Percentiles rank a stretch among this genome's conserved stretches.
These are phyloP conservation scores for Dicrurus megarhynchus DNA, from an alignment of 2,113 vertebrate species.

Conservation along the genomic window DNA sequence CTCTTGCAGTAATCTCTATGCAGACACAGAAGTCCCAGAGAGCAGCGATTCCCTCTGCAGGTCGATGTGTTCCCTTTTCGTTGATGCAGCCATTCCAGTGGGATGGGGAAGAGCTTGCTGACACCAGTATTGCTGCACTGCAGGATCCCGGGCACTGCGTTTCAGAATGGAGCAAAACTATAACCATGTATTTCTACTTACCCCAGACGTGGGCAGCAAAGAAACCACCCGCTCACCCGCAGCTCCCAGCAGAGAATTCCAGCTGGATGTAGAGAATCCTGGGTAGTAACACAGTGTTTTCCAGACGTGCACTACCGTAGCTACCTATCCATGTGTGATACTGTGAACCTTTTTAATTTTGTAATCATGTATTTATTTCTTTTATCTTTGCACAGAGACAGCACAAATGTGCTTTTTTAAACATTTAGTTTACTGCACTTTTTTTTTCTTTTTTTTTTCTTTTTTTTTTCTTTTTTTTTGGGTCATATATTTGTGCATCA, in stretches of 20 bases:
- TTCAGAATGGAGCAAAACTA: slow-evolving; percentile 38
- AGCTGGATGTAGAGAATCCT: slow-evolving; percentile 36
- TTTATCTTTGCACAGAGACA: slow-evolving; percentile 69
- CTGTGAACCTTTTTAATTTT: slow-evolving; percentile 60
- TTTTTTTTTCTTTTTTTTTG: not conserved
- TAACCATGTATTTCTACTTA: slow-evolving; percentile 22
- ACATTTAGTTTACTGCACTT: slow-evolving; percentile 49
- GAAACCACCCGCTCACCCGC: slow-evolving; percentile 1
- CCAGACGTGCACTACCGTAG: slow-evolving; percentile 40
- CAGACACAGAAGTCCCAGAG: slow-evolving; percentile 64
- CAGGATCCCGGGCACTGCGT: not conserved
- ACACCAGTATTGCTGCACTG: slow-evolving; percentile 17
- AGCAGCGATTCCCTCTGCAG: slow-evolving; percentile 48
- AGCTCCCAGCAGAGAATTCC: slow-evolving; percentile 17
- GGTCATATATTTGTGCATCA: slow-evolving; percentile 4
- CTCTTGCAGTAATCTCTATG: slow-evolving; percentile 76
- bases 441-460: not conserved
- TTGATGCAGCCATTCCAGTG: slow-evolving; percentile 27
- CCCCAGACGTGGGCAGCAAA: slow-evolving; percentile 15
- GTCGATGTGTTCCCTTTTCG: slow-evolving; percentile 48
- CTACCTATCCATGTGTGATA: slow-evolving; percentile 63
- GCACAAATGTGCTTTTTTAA: slow-evolving; percentile 69
- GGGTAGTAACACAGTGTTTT: slow-evolving; percentile 57
- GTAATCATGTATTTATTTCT: slow-evolving; percentile 73
- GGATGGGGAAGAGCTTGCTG: slow-evolving; percentile 46